Conservation (phyloP, 53 echinoderm and acorn worm genomes). For the Glandiceps talaboti region DNA sequence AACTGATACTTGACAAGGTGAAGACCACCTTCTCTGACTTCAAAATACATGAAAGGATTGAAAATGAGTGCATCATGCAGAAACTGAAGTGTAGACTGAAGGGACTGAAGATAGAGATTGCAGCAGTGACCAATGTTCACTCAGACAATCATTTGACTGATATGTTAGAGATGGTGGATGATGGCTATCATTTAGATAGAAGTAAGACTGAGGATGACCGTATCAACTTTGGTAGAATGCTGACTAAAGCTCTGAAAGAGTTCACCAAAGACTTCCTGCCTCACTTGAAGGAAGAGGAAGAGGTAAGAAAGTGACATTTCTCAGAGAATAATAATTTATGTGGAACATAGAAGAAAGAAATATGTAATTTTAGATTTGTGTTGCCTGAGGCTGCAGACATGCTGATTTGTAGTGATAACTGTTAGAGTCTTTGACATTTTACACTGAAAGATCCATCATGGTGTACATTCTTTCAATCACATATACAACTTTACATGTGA, state of each 20-base stretch:
- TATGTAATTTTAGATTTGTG: too few species aligned
- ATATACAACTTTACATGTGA: too few species aligned
- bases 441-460: too few species aligned
- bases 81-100: slow-evolving; percentile 71
- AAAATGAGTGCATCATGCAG: slow-evolving; percentile 99
- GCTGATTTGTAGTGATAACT: too few species aligned
- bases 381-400: too few species aligned
- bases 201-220: slow-evolving; percentile 34
- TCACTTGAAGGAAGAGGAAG: slow-evolving; percentile 98
- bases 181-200: slow-evolving; percentile 18
- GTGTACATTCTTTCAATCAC: too few species aligned
- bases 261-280: slow-evolving; percentile 92
- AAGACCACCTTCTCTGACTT: slow-evolving; percentile 81
- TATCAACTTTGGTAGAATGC: slow-evolving; percentile 42
- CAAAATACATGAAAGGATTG: slow-evolving; percentile 89
- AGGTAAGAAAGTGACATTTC: too few species aligned
- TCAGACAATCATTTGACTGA: slow-evolving; percentile 91
- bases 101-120: slow-evolving; percentile 34
- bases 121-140: slow-evolving; percentile 75
- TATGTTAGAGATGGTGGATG: slow-evolving; percentile 72
- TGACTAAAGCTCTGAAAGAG: slow-evolving; percentile 51
- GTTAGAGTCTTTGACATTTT: too few species aligned
- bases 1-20: slow-evolving; percentile 53
- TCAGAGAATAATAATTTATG: too few species aligned
- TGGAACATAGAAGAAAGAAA: too few species aligned